phyloP scores from a whole-genome alignment of 2,888 invertebrate genomes.

The Paralinhomoeus sp. region DNA sequence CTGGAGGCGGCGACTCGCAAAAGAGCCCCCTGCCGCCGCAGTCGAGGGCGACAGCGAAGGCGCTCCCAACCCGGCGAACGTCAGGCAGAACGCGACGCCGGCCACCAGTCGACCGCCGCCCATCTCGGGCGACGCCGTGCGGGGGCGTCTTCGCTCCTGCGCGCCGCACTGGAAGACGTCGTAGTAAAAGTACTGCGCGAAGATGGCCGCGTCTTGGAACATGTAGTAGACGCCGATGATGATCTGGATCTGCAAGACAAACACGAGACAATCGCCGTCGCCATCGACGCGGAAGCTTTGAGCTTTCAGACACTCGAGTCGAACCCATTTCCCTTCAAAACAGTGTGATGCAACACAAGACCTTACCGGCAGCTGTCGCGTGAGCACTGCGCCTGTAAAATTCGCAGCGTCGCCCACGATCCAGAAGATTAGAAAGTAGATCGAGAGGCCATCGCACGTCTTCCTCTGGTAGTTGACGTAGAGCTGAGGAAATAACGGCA shows the following conservation, averaged over 20 bases:
- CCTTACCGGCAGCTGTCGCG: constrained; percentile 17
- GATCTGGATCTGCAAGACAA: constrained; percentile 12
- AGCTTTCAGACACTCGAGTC: too few species aligned
- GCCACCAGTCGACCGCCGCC: too few species aligned
- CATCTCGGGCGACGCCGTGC: too few species aligned
- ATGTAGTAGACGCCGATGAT: constrained; percentile 10
- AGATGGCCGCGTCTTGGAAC: constrained; percentile 1
- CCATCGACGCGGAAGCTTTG: not conserved
- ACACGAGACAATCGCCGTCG: not conserved
- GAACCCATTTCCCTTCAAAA: too few species aligned
- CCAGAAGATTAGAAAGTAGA: constrained; percentile 29
- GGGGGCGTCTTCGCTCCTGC: too few species aligned
- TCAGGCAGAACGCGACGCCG: too few species aligned
- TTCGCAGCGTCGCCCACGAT: constrained; percentile 28
- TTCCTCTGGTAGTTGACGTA: constrained; percentile 23
- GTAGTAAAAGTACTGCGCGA: constrained; percentile 7
- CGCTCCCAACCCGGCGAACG: not conserved
- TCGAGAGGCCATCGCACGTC: constrained; percentile 26
- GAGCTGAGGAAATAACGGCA: constrained; percentile 22
- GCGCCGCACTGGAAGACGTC: not conserved
- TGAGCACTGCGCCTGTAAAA: constrained; percentile 27
- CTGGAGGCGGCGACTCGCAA: not conserved
- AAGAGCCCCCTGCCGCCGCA: not conserved
- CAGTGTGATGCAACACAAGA: too few species aligned
- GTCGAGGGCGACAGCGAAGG: not conserved